Evolutionary conservation across 2,888 invertebrate genomes (phyloP).

Genomic region (Leptinotarsa peninsularis): DNA sequence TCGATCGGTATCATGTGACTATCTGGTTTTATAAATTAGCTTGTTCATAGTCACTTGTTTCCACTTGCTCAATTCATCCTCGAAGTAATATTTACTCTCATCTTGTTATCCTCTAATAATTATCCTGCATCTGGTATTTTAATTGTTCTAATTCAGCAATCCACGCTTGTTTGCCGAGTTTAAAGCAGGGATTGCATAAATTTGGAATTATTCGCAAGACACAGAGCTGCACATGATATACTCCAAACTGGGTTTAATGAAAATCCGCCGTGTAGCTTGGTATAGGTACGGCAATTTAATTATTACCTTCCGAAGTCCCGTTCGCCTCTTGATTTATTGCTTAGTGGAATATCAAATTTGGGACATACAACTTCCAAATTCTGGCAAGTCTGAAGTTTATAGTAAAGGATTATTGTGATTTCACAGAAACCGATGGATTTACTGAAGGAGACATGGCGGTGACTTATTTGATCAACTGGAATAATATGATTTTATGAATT

Average conservation of each 20-base stretch:
- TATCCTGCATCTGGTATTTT: slow-evolving; percentile 30
- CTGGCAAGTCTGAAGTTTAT: slow-evolving; percentile 11
- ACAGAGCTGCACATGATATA: slow-evolving; percentile 31
- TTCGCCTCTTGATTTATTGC: slow-evolving; percentile 25
- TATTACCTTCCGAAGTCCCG: slow-evolving; percentile 23
- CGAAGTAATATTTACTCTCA: slow-evolving; percentile 12
- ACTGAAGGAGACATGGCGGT: background rate
- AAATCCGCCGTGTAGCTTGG: slow-evolving; percentile 25
- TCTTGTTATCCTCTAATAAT: slow-evolving; percentile 25
- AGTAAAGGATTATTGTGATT: slow-evolving; percentile 14
- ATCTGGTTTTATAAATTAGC: too few species aligned
- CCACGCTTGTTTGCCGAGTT: slow-evolving; percentile 28
- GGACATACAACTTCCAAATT: slow-evolving; percentile 14
- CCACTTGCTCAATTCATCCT: background rate
- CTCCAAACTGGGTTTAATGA: slow-evolving; percentile 29
- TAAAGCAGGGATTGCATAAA: slow-evolving; percentile 32
- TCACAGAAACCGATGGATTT: background rate
- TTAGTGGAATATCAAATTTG: slow-evolving; percentile 23
- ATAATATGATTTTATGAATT: too few species aligned
- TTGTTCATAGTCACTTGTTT: background rate
- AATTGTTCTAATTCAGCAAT: slow-evolving; percentile 31
- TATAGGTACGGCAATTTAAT: slow-evolving; percentile 28
- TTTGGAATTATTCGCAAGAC: slow-evolving; percentile 33
- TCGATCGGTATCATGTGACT: too few species aligned
- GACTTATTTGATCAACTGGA: background rate